Base-by-base conservation (phyloP, 2,888 invertebrate species). In the Agrochola macilenta region DNA sequence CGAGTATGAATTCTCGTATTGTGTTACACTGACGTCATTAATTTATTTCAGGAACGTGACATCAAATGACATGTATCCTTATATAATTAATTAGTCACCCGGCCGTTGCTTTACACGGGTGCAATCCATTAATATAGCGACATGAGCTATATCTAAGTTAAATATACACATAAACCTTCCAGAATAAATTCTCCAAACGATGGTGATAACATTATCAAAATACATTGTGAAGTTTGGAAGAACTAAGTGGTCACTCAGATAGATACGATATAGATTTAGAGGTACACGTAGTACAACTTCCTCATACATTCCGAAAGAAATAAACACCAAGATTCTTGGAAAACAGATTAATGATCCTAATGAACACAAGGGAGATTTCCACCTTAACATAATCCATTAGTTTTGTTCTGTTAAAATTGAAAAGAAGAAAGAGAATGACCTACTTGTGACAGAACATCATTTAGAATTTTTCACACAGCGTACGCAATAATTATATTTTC, bases 21-120 rank as follows among this genome's bases (percentile, higher is more conserved):
- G 5, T 85, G 8, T 70, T 46, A 61, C 70, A 17, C 14, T 81
- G 39, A 73, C 78, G 78, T 76, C 65, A 85, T 63, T 52, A 35
- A 20, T 76, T 23, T 30, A 35, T 57, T 81, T 69, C 54, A 66
- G 54, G 52, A 69, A 49, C 23, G 52, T 57, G 65, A 49, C 20
- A 49, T 49, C 2, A 26, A 52, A 52, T 35, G 7, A n/a, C 14
- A 23, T 8, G 8, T 52, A 52, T 52, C 52, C 23, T 52, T 52
- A 20, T 52, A 52, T 52, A 20, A 52, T 26, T 17, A 14, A 17
- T 26, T 60, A 60, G 26, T 17, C 17, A 60, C 26, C 9, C 60
- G 17, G 9, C 60, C 26, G 1, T 60, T 20, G 20, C 30, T 60
- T 60, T 9, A 9, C 60, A 30, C 9, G 9, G 26, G 9, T 30